Evolutionary conservation across 2,888 invertebrate species (phyloP), one percentile per base, ranked within the genome.

Genomic region (Sminthurides aquaticus): DNA sequence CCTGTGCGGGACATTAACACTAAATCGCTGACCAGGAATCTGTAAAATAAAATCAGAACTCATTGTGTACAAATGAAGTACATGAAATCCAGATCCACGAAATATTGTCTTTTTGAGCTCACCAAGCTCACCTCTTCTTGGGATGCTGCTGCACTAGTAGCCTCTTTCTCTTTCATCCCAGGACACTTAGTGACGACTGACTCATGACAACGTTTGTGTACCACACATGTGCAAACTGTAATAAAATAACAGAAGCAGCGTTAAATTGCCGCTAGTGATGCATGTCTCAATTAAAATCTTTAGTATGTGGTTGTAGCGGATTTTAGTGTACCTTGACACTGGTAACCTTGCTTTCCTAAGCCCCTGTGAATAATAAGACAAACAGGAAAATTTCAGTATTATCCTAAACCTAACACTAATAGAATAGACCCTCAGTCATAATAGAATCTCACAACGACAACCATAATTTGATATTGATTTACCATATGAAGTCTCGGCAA

Each of bases 401-500:
- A 56, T 62, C 18, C 28, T 48, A 27, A 60, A 65, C 18, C 18
- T 22, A 27, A 5, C 57, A 8, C 8, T 8, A 48, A 55, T 20
- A 60, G 20, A 57, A 22, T 62, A 60, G n/a, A n/a, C 3, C 5
- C 11, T 26, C 24, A 18, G 55, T 55, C 29, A 71, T 61, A 67
- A 69, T 11, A 66, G 65, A 60, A 68, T 64, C 5, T 27, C 29
- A 70, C 29, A 22, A 61, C 11, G 26, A 52, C 49, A 22, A 59
- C n/a, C n/a, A n/a, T n/a, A n/a, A n/a, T n/a, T n/a, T n/a, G 61
- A n/a, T 20, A 54, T 26, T 28, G 22, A 60, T 76, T 83, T 80
- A 94, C 98, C 98, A 98, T 79, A 99, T 98, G 81, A 99, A 99
- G 82, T 97, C 96, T 76, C 91, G 87, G 83, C 99, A 99, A 82